A percentile compares a stretch with the other conserved stretches of the same genome.
These are phyloP conservation scores for Eupithecia insigniata DNA, from an alignment of 2,888 invertebrate species.

Conservation along the genomic window DNA sequence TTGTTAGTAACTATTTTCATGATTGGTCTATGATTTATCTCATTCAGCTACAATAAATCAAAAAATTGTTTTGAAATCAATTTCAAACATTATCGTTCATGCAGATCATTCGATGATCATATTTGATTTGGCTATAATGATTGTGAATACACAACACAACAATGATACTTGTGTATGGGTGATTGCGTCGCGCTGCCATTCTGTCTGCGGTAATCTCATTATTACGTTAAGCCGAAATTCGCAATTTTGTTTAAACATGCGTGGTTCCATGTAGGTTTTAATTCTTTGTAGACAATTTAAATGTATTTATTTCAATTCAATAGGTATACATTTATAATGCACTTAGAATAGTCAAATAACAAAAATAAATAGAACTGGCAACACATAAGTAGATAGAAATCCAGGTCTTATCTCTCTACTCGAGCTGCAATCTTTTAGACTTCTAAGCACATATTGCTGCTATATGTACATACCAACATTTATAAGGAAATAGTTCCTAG, in stretches of 20 bases:
- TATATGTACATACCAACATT: background rate
- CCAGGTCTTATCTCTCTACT: background rate
- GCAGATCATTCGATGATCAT: background rate
- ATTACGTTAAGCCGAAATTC: background rate
- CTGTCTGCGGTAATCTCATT: constrained; percentile 5
- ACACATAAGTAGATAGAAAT: background rate
- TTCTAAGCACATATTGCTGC: background rate
- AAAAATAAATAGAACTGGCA: too few species aligned
- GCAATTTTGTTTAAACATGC: constrained; percentile 7
- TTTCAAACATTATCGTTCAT: background rate
- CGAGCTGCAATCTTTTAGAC: background rate
- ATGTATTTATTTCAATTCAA: too few species aligned
- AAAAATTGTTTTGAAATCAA: background rate
- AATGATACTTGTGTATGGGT: background rate
- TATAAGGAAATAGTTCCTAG: background rate
- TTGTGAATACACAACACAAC: constrained; percentile 1
- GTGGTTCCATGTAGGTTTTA: constrained; percentile 1
- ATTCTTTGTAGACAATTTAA: background rate
- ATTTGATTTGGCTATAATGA: constrained; percentile 3
- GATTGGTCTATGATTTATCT: background rate
- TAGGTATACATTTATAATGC: too few species aligned
- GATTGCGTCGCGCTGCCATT: constrained; percentile 1
- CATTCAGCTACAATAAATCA: background rate
- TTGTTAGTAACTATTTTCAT: background rate
- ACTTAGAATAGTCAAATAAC: too few species aligned